Evolutionary conservation across 2,797 vertebrate genomes (phyloP), one percentile per base, ranked within the genome.

Genomic region (Uromys caudimaculatus): DNA sequence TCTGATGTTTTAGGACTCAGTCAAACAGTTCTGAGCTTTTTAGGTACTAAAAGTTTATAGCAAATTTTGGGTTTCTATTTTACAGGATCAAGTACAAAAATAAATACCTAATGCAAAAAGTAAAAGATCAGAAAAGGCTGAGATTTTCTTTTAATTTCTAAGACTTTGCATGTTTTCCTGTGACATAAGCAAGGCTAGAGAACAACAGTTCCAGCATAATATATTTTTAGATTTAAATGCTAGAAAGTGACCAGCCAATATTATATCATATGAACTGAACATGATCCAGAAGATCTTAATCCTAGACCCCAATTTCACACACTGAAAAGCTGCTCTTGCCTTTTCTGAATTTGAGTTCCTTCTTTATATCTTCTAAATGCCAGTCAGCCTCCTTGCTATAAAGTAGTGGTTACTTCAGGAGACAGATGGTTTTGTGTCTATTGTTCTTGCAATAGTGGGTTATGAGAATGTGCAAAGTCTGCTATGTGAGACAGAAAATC

Each of bases 1-100:
- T 52, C 11, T 47, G 3, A 54, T 10, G 75, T 60, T 32, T 8
- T 54, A 89, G 38, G 64, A 92, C 24, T 52, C 6, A 91, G 97
- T 96, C 98, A 97, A 97, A 97, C 97, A 97, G 97, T 90, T 96
- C 82, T 93, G 93, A 98, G 96, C 87, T 98, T 98, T 95, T 86
- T 35, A 93, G 89, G 17, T 4, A 82, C 96, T 97, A 98, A 98
- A 98, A 98, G 98, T 98, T 98, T 97, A 98, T 97, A 98, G 97
- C 97, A 98, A 98, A 98, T 98, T 98, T 98, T 96, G 96, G 83
- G 83, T 93, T 98, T 97, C 52, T 60, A 87, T 24, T 24, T 79
- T 32, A 85, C 13, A 44, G 0, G 12, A 27, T 38, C 56, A 69
- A 92, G 29, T 8, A 64, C 56, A 93, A 78, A 90, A 85, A 79